Evolutionary conservation across 2,888 invertebrate genomes (phyloP).

Genomic region (Cremastobaeus sp.): DNA sequence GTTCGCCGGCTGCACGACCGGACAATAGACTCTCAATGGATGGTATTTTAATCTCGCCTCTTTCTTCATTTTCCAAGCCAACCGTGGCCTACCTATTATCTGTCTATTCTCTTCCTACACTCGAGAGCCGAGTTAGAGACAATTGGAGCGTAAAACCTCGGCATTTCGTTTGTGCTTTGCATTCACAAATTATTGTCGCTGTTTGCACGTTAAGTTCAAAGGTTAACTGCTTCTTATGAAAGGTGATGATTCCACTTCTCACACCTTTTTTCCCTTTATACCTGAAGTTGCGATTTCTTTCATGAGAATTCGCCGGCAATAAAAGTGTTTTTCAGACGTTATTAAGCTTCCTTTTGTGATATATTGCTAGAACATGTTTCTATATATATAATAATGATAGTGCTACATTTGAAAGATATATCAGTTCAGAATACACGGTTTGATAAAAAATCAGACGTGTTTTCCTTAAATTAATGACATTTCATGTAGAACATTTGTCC

Average conservation of each 20-base stretch:
- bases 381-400: too few relatives aligned
- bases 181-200: conserved; percentile 49
- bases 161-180: conserved; percentile 52
- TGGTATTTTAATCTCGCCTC: conserved; percentile 65
- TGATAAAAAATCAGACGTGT: too few relatives aligned
- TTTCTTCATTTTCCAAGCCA: conserved; percentile 58
- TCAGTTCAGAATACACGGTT: too few relatives aligned
- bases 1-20: conserved; percentile 43
- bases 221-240: conserved; percentile 29
- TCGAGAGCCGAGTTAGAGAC: conserved; percentile 55
- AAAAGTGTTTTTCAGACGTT: too few relatives aligned
- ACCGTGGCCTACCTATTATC: conserved; percentile 56
- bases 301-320: not conserved
- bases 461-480: too few relatives aligned
- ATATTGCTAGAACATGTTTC: too few relatives aligned
- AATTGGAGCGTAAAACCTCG: conserved; percentile 67
- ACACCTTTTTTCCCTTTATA: not conserved
- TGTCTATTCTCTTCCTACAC: conserved; percentile 26
- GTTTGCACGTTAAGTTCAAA: conserved; percentile 42
- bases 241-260: conserved; percentile 23
- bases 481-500: too few relatives aligned
- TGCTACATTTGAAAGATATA: too few relatives aligned
- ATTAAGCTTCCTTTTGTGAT: not conserved
- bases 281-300: not conserved
- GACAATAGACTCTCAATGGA: conserved; percentile 64